Evolutionary conservation across 2,888 invertebrate genomes (phyloP), one percentile per base, ranked within the genome.

Genomic region (Nephrocerus scutellatus): DNA sequence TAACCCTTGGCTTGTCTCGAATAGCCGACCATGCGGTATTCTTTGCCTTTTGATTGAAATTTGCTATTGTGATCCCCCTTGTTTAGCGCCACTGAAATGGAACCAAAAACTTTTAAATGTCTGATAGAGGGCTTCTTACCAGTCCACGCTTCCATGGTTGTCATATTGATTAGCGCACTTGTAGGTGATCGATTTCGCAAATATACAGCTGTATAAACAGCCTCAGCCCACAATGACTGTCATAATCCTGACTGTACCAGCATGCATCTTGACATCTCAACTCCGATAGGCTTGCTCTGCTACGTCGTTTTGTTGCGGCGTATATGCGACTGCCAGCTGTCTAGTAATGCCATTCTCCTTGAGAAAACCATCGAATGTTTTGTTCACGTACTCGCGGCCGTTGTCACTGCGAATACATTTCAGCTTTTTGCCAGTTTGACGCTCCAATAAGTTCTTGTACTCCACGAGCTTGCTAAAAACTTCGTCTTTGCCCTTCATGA

Each of bases 271-370:
- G 41, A 25, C 34, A 44, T 44, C 18, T 47, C 44, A 6, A 44
- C 36, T 43, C 13, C 41, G 34, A 32, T 44, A 43, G 1, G 38
- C 42, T 8, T 42, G 14, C 16, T 48, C 44, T 1, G 42, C 44
- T 8, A 46, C 39, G 2, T 44, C 46, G 14, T 44, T 46, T 28
- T 46, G 48, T 14, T 46, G 41, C 3, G 46, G 48, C 13, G 39
- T 44, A n/a, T 44, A 41, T n/a, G 35, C 21, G 2, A 41, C 26
- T n/a, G 41, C 43, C 7, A 43, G 13, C 21, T 45, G 36, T 6
- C 37, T 36, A 21, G 15, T 30, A 21, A 42, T 42, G 7, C 42
- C 47, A 19, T 30, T 33, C 8, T 42, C 22, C 1, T 21, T 8
- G 5, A 43, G 23, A 38, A 36, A 42, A 18, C n/a, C 35, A 6